A percentile compares a stretch with the other conserved stretches of the same genome.
phyloP scores from a whole-genome alignment of 2,113 vertebrate species.

The Antigone vipio region DNA sequence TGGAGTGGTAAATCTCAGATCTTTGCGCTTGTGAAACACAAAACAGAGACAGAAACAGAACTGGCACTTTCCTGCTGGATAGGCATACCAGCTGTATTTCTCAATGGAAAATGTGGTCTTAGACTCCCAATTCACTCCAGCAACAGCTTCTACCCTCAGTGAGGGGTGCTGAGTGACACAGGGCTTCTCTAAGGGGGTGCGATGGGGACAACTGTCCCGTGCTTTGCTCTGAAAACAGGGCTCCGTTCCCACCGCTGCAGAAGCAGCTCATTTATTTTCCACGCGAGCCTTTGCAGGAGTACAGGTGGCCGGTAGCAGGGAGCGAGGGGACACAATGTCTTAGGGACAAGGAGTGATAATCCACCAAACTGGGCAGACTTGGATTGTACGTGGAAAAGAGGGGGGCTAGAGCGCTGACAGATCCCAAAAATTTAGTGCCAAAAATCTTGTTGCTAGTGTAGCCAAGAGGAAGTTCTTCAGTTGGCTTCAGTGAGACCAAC shows the following conservation, averaged over 20 bases:
- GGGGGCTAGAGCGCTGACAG: neutral
- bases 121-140: neutral
- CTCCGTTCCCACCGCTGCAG: neutral
- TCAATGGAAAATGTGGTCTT: neutral
- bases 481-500: neutral
- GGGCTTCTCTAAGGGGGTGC: neutral
- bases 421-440: neutral
- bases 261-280: neutral
- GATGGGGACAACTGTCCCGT: neutral
- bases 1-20: neutral
- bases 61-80: neutral
- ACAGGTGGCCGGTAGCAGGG: neutral
- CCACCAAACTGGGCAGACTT: neutral
- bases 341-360: neutral
- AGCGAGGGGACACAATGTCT: accelerated
- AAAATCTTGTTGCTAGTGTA: neutral
- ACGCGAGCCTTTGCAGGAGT: neutral
- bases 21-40: neutral
- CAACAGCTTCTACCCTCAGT: neutral
- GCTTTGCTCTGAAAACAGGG: neutral
- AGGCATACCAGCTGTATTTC: neutral
- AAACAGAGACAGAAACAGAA: neutral
- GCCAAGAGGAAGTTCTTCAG: neutral
- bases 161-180: neutral
- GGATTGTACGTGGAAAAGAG: neutral